These are phyloP conservation scores for Anguilla japonica DNA, from an alignment of 2,113 vertebrate species.

Conservation along the genomic window DNA sequence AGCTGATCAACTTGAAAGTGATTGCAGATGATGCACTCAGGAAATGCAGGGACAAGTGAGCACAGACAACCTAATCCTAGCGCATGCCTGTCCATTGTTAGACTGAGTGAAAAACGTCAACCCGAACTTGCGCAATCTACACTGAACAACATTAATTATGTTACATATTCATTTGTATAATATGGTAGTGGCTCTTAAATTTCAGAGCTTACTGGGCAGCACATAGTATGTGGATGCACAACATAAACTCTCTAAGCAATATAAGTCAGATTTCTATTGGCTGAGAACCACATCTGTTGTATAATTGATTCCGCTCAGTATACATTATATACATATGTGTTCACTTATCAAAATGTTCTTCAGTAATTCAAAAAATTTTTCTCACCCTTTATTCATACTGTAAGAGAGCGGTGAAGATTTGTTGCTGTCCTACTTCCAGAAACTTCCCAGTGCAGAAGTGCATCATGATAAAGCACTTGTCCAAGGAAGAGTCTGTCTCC, in stretches of 20 bases:
- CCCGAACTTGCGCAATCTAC: neutral
- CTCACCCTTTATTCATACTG: neutral
- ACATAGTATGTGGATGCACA: too few relatives aligned
- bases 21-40: slow-evolving; percentile 87
- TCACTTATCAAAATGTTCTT: neutral
- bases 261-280: too few relatives aligned
- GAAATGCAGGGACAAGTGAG: slow-evolving; percentile 90
- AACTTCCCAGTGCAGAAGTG: slow-evolving; percentile 74
- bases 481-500: slow-evolving; percentile 70
- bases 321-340: neutral
- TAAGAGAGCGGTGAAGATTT: neutral
- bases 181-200: too few relatives aligned
- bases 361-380: neutral
- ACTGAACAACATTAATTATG: neutral
- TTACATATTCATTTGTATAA: neutral
- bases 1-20: slow-evolving; percentile 89
- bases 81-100: neutral
- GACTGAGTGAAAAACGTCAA: neutral
- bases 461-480: slow-evolving; percentile 88
- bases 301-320: neutral
- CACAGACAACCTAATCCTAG: slow-evolving; percentile 33
- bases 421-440: slow-evolving; percentile 55
- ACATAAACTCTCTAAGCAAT: too few relatives aligned
- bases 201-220: too few relatives aligned
- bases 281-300: neutral